A percentile compares a stretch with the other conserved stretches of the same genome.
phyloP scores from a whole-genome alignment of 2,888 invertebrate genomes.

The Oegoconia quadripuncta region DNA sequence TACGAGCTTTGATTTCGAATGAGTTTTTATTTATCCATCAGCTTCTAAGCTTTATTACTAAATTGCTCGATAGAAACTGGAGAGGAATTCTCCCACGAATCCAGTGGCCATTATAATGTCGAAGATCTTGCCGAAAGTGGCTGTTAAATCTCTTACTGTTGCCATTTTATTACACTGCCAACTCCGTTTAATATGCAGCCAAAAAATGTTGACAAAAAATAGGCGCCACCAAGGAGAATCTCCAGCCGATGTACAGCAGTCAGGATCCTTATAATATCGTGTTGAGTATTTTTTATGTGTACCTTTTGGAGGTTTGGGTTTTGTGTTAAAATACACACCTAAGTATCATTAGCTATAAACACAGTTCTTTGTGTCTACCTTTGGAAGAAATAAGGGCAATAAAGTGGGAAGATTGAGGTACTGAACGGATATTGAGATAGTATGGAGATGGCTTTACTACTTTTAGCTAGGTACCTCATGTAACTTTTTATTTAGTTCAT shows the following conservation, averaged over 20 bases:
- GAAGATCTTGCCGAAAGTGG: conserved; percentile 55
- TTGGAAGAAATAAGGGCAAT: conserved; percentile 69
- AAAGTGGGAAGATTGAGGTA: conserved; percentile 61
- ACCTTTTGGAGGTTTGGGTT: conserved; percentile 60
- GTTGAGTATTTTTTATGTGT: conserved; percentile 66
- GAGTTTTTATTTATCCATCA: no score
- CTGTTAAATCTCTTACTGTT: conserved; percentile 66
- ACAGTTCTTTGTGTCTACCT: conserved; percentile 71
- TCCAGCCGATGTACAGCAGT: conserved; percentile 46
- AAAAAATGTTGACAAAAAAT: conserved; percentile 72
- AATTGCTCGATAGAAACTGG: neutral
- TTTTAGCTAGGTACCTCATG: no score
- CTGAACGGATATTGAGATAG: conserved; percentile 42
- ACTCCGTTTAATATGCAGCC: conserved; percentile 60
- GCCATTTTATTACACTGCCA: conserved; percentile 72
- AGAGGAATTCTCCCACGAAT: conserved; percentile 36
- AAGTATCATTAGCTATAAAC: conserved; percentile 77
- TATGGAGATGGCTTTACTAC: conserved; percentile 40
- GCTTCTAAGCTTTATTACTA: no score
- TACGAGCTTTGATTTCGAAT: no score
- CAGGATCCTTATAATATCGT: conserved; percentile 59
- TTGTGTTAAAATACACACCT: conserved; percentile 79
- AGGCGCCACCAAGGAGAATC: conserved; percentile 69
- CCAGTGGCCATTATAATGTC: conserved; percentile 44
- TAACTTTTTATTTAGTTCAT: no score